These are phyloP conservation scores for Ctenicera cuprea DNA, from an alignment of 2,888 invertebrate species.

Conservation along the genomic window DNA sequence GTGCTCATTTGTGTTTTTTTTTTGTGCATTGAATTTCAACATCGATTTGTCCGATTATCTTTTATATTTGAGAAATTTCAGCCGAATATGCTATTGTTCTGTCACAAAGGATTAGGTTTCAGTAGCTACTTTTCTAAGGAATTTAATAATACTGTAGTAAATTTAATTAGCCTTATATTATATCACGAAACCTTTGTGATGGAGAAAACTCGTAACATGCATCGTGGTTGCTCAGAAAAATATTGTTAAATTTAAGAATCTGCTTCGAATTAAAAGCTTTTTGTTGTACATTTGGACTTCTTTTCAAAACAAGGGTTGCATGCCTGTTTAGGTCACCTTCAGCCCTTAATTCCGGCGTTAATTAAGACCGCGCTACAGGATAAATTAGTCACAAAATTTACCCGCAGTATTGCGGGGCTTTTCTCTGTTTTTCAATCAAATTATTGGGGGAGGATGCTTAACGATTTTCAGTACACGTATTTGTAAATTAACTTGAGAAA, in stretches of 20 bases:
- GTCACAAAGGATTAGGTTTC: constrained; percentile 14
- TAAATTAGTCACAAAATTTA: background rate
- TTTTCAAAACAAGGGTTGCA: constrained; percentile 12
- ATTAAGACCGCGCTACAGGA: background rate
- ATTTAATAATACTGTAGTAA: constrained; percentile 20
- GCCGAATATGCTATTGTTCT: constrained; percentile 5
- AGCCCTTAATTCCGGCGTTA: background rate
- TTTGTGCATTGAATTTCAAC: background rate
- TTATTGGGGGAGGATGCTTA: no score
- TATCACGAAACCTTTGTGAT: constrained; percentile 23
- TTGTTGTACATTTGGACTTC: background rate
- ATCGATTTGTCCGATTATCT: constrained; percentile 11
- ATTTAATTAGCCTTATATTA: constrained; percentile 20
- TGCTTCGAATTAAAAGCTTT: background rate
- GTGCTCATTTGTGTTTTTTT: background rate
- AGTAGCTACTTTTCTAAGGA: constrained; percentile 8
- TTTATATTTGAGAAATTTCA: constrained; percentile 5
- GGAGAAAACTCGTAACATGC: constrained; percentile 2
- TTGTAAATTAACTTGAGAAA: no score
- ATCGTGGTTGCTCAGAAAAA: constrained; percentile 1
- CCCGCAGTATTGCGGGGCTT: background rate
- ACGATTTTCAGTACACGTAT: no score
- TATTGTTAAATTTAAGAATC: constrained; percentile 3
- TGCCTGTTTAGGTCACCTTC: constrained; percentile 9
- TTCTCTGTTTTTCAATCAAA: no score